A percentile compares a stretch with the other conserved stretches of the same genome.
Conservation (phyloP, 2,797 vertebrate species). For the Muraenolepis orangiensis region DNA sequence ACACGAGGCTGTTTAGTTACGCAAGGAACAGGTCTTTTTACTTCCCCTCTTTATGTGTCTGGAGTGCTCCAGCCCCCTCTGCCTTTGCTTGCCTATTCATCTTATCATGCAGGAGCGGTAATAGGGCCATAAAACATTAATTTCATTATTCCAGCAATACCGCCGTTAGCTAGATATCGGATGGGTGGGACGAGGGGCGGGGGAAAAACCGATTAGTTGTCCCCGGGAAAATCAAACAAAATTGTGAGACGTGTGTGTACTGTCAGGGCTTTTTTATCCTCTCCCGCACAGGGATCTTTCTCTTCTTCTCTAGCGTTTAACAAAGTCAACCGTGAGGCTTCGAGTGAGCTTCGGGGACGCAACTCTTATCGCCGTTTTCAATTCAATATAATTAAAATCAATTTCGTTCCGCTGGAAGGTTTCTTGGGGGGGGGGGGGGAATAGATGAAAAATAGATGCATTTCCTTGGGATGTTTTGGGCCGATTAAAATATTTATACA, state of each 20-base stretch:
- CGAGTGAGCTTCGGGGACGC: background rate
- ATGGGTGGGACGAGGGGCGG: conserved; percentile 19
- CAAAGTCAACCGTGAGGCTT: conserved; percentile 7
- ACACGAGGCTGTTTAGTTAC: background rate
- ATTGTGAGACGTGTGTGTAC: conserved; percentile 8
- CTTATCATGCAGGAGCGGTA: conserved; percentile 49
- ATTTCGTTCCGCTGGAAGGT: conserved; percentile 7
- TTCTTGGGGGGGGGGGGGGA: too few relatives aligned
- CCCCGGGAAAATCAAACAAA: conserved; percentile 42
- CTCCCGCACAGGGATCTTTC: conserved; percentile 11
- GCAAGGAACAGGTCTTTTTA: conserved; percentile 13
- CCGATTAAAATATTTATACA: background rate
- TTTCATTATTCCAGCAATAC: conserved; percentile 60
- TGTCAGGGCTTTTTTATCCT: conserved; percentile 10
- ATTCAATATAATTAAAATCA: conserved; percentile 25
- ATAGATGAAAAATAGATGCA: conserved; percentile 21
- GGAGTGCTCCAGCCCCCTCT: conserved; percentile 20
- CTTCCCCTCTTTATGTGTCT: conserved; percentile 28
- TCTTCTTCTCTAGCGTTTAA: background rate
- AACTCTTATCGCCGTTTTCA: conserved; percentile 2
- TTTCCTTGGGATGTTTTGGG: conserved; percentile 11
- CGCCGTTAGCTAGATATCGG: conserved; percentile 42
- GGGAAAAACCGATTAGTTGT: conserved; percentile 32
- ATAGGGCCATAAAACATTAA: conserved; percentile 69
- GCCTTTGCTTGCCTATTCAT: conserved; percentile 37